Base-by-base conservation (phyloP, 2,113 vertebrate genomes). In the Mesitornis unicolor region DNA sequence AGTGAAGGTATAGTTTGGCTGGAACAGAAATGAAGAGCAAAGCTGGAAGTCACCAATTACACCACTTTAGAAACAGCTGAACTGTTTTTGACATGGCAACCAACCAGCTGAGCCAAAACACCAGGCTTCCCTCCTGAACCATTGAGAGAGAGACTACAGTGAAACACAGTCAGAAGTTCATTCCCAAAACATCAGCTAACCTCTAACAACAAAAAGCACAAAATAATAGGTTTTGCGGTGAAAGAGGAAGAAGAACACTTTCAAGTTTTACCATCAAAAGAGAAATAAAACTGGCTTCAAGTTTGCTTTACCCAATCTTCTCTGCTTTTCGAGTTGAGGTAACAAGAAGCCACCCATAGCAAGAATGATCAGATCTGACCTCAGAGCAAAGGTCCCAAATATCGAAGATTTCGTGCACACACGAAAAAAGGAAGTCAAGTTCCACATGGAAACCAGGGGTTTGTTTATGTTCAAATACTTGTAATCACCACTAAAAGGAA, bases 401-500 rank as follows among this genome's bases (percentile, higher is more conserved):
- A 91, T 4, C 19, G 45, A 84, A 69, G 61, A 79, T 35, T 73
- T 73, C 4, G 0, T 7, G 6, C 18, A 31, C n/a, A 40, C 43
- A 59, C 50, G 9, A 81, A 20, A 90, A 89, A 93, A 95, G 87
- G 78, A 96, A 96, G 82, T 61, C 36, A 69, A 73, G 63, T 74
- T 91, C 75, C 4, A 0, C 17, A 57, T 10, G 56, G 90, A 94
- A 93, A 91, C 38, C 35, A 89, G 63, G 80, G 68, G 53, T 93
- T 91, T 95, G 85, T 91, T 96, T 95, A 71, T 51, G 16, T 80
- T 83, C 5, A 9, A 83, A 26, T 76, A 68, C 43, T 87, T 81
- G 50, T 22, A 80, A 84, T 88, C 88, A 75, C 53, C 10, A 54
- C 75, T 60, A 94, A 81, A 90, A 93, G 92, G 95, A 97, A 97